Evolutionary conservation across 2,797 vertebrate species (phyloP), one percentile per base, ranked within the genome.

Genomic region (Acanthurus lineatus): DNA sequence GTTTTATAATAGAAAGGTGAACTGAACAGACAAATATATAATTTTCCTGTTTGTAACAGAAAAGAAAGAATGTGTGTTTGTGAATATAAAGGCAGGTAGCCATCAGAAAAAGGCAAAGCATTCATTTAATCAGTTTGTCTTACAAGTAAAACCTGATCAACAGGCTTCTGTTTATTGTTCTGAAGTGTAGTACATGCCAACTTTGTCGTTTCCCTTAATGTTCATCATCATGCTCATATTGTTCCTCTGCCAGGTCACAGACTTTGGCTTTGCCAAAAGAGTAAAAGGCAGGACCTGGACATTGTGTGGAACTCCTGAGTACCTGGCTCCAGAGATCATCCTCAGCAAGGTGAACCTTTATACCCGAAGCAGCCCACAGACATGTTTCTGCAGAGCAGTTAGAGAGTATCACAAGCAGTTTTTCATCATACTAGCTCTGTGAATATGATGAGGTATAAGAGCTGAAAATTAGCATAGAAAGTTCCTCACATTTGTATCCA

Each of bases 271-370:
- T 94, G 98, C 98, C 92, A 99, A 99, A 95, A 97, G 96, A 96
- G 98, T 99, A 94, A 99, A 99, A 96, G 98, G 98, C 84, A 96
- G 98, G 94, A 99, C 98, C 87, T 99, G 98, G 98, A 99, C 98
- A 83, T 95, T 99, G 95, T 99, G 98, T 92, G 98, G 98, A 71
- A 99, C 98, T 90, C 98, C 98, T 84, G 98, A 99, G 93, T 99
- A 99, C 86, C 92, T 99, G 93, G 98, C 98, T 90, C 98, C 98
- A 85, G 98, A 99, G 95, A 99, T 99, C 93, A 99, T 99, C 94
- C 97, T 99, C 92, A 99, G 98, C 97, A 99, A 99, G 98, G 98
- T 98, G 86, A 83, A 67, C 17, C 15, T 69, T 70, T 19, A 38
- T 25, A 61, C 69, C 16, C 3, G 49, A n/a, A 22, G 47, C 4